phyloP scores from a whole-genome alignment of 2,888 invertebrate genomes.

The Cartodere bifasciata region DNA sequence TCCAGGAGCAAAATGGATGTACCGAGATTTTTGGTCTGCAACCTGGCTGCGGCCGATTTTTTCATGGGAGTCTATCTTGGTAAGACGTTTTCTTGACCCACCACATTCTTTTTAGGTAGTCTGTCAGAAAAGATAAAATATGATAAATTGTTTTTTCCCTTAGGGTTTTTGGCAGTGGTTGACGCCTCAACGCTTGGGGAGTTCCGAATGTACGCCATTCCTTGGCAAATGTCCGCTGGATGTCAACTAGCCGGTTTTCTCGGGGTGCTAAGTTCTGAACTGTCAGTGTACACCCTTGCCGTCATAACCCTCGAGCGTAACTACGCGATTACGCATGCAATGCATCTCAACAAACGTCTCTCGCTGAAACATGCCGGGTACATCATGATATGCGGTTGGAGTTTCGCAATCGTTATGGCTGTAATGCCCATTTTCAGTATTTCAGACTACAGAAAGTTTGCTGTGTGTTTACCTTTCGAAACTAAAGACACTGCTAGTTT shows the following conservation, averaged over 20 bases:
- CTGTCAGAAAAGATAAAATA: neutral
- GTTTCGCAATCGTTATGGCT: conserved; percentile 77
- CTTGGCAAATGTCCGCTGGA: conserved; percentile 92
- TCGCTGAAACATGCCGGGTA: conserved; percentile 81
- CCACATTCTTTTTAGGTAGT: conserved; percentile 1
- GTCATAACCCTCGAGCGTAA: conserved; percentile 92
- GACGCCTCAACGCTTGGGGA: conserved; percentile 93
- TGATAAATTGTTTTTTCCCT: too few species aligned
- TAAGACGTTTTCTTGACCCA: conserved; percentile 32
- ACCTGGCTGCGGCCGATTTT: conserved; percentile 92
- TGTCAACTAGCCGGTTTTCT: conserved; percentile 92
- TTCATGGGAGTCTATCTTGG: conserved; percentile 93
- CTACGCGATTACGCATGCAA: conserved; percentile 95
- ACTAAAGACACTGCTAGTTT: conserved; percentile 62
- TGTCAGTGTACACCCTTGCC: conserved; percentile 90
- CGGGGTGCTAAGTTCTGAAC: conserved; percentile 84
- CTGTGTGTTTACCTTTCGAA: conserved; percentile 93
- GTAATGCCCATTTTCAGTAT: conserved; percentile 79
- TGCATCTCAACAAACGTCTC: conserved; percentile 90
- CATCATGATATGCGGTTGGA: conserved; percentile 91
- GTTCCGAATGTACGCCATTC: conserved; percentile 91
- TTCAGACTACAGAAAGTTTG: conserved; percentile 92
- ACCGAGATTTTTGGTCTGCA: conserved; percentile 91
- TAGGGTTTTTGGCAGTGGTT: conserved; percentile 85
- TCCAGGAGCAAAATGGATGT: conserved; percentile 92